Evolutionary conservation across 2,888 invertebrate genomes (phyloP).

Genomic region (Stegophylla sp.): DNA sequence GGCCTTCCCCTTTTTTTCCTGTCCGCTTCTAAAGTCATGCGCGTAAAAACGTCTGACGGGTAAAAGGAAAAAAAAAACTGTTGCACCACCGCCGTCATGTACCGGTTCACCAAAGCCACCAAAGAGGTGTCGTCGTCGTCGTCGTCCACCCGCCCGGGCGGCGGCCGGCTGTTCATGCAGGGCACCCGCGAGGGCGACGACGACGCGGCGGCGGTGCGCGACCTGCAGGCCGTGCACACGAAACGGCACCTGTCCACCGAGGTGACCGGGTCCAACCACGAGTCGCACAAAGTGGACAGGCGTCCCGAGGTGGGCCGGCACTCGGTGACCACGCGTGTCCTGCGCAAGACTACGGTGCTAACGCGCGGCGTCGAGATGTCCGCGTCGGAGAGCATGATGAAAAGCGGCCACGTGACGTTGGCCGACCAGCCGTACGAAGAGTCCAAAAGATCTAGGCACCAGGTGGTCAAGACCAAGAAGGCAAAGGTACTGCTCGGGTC

Average conservation of each 20-base stretch:
- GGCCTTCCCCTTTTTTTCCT: neutral
- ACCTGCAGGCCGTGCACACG: conserved; percentile 80
- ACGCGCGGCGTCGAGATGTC: conserved; percentile 85
- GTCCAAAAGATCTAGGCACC: conserved; percentile 67
- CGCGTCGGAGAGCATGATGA: conserved; percentile 74
- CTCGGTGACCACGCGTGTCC: conserved; percentile 84
- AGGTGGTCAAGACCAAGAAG: conserved; percentile 73
- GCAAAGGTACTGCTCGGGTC: no score
- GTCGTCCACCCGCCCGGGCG: conserved; percentile 59
- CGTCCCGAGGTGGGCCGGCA: conserved; percentile 70
- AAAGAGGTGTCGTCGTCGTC: conserved; percentile 60
- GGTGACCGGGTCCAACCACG: conserved; percentile 71
- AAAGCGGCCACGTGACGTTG: conserved; percentile 67
- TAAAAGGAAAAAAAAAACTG: neutral
- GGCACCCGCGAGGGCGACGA: conserved; percentile 70
- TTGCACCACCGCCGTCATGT: conserved; percentile 19
- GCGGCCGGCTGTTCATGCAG: conserved; percentile 75
- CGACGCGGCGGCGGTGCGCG: conserved; percentile 66
- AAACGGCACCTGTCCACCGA: conserved; percentile 83
- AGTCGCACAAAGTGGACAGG: conserved; percentile 60
- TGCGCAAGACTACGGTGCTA: conserved; percentile 86
- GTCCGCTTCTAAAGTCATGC: neutral
- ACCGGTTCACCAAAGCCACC: conserved; percentile 51
- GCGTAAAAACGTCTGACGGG: neutral
- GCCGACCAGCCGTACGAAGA: conserved; percentile 65